phyloP scores from a whole-genome alignment of 2,113 vertebrate genomes.

The Perca fluviatilis region DNA sequence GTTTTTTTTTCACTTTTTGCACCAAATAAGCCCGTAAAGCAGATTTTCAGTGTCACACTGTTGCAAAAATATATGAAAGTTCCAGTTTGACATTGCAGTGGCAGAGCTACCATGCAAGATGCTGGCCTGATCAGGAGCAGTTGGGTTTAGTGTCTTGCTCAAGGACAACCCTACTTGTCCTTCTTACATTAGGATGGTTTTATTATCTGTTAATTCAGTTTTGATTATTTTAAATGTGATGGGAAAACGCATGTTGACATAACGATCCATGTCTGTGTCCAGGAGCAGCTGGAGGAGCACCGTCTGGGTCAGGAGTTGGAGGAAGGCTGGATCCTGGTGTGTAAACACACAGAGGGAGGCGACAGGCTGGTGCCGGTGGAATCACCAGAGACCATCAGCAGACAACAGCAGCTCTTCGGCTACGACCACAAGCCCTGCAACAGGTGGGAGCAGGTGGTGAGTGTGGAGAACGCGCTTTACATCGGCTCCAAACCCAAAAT shows the following conservation, averaged over 20 bases:
- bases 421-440: slow-evolving; percentile 92
- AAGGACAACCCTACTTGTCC: not conserved
- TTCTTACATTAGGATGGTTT: not conserved
- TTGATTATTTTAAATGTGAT: not conserved
- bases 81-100: too few species aligned
- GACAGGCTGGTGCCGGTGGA: slow-evolving; percentile 94
- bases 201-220: not conserved
- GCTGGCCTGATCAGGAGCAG: too few species aligned
- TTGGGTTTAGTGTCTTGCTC: too few species aligned
- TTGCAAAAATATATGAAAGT: too few species aligned
- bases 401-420: slow-evolving; percentile 95
- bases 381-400: slow-evolving; percentile 89
- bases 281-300: slow-evolving; percentile 96
- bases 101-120: too few species aligned
- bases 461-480: slow-evolving; percentile 90
- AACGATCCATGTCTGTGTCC: not conserved
- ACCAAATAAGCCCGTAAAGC: too few species aligned
- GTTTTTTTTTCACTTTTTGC: too few species aligned
- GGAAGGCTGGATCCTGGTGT: slow-evolving; percentile 95
- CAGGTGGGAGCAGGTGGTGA: slow-evolving; percentile 97
- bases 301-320: slow-evolving; percentile 88
- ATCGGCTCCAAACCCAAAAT: slow-evolving; percentile 90
- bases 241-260: not conserved
- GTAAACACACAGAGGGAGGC: slow-evolving; percentile 93
- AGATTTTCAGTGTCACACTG: too few species aligned